A percentile compares a stretch with the other conserved stretches of the same genome.
Conservation (phyloP, 2,113 vertebrate species). For the Candoia aspera region DNA sequence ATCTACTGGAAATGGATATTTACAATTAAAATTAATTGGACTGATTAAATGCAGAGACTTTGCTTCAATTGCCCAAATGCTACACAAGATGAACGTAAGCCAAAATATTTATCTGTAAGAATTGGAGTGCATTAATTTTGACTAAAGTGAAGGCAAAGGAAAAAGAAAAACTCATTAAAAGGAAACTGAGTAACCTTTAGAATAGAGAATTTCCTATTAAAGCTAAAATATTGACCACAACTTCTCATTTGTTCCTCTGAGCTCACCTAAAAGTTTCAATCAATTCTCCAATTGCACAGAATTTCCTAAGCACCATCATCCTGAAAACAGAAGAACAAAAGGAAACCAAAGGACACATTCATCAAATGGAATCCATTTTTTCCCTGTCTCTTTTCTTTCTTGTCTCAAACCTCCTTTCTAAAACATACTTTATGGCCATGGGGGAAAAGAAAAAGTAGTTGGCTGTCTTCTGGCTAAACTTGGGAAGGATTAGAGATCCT, state of each 20-base stretch:
- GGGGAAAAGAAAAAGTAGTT: neutral
- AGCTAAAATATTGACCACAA: conserved; percentile 54
- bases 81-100: conserved; percentile 40
- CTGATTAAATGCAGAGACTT: conserved; percentile 60
- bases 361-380: conserved; percentile 45
- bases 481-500: neutral
- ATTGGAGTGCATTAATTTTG: conserved; percentile 50
- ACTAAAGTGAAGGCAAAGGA: conserved; percentile 30
- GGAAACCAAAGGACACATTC: conserved; percentile 33
- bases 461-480: neutral
- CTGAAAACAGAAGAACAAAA: conserved; percentile 51
- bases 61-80: conserved; percentile 42
- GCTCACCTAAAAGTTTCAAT: conserved; percentile 46
- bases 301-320: conserved; percentile 46
- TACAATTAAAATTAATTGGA: conserved; percentile 60
- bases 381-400: conserved; percentile 1
- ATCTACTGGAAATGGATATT: conserved; percentile 50
- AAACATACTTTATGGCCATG: neutral
- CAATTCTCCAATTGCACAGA: conserved; percentile 44
- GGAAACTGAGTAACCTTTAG: conserved; percentile 48
- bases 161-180: conserved; percentile 39
- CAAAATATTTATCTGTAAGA: conserved; percentile 64
- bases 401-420: neutral
- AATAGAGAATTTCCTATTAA: conserved; percentile 57
- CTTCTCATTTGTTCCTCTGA: conserved; percentile 46